A percentile compares a stretch with the other conserved stretches of the same genome.
Evolutionary conservation across 1,140 invertebrate species (phyloP).

Genomic region (Atta cephalotes): DNA sequence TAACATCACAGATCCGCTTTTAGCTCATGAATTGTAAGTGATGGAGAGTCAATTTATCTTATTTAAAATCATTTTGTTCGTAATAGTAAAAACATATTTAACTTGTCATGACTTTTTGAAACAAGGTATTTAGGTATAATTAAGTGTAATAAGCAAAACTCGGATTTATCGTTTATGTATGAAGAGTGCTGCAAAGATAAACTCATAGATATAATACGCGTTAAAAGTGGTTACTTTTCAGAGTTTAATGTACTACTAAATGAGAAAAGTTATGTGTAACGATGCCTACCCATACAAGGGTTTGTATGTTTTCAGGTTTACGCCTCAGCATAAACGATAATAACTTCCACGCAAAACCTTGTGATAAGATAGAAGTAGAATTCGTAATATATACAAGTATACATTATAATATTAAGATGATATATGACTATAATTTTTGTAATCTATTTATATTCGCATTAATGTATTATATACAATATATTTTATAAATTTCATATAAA

Average conservation of each 20-base stretch:
- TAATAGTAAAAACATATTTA: background rate
- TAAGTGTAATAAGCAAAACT: background rate
- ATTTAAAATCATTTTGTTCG: background rate
- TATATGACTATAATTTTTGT: background rate
- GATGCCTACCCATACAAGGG: background rate
- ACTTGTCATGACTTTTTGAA: background rate
- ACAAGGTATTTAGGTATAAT: background rate
- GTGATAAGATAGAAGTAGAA: background rate
- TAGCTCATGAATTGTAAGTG: constrained; percentile 66
- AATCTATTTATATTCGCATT: background rate
- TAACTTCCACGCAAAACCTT: background rate
- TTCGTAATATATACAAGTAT: background rate
- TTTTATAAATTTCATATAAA: constrained; percentile 2
- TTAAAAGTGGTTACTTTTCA: background rate
- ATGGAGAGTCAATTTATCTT: background rate
- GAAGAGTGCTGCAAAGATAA: too few relatives aligned
- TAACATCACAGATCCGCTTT: constrained; percentile 40
- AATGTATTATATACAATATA: background rate
- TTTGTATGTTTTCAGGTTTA: background rate
- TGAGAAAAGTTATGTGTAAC: background rate
- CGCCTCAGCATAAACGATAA: background rate
- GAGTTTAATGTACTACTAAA: background rate
- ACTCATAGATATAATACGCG: background rate
- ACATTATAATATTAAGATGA: background rate
- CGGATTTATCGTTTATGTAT: background rate